Evolutionary conservation across 2,113 vertebrate genomes (phyloP).

Genomic region (Tursiops truncatus): DNA sequence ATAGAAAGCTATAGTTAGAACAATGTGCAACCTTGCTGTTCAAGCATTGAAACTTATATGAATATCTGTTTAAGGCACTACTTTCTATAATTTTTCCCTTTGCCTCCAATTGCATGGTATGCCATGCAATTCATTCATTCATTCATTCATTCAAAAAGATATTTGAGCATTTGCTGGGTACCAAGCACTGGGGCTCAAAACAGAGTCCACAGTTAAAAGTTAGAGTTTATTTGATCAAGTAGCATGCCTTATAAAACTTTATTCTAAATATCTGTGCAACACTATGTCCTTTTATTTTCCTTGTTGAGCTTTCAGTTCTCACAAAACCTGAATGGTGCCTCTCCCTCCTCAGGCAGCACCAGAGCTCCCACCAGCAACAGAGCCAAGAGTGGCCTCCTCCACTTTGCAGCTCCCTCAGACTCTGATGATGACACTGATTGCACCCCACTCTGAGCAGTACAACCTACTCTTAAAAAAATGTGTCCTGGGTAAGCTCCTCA

Average conservation of each 20-base stretch:
- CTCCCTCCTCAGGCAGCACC: neutral
- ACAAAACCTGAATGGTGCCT: neutral
- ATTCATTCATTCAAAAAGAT: neutral
- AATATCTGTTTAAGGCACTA: neutral
- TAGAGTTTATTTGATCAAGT: slow-evolving; percentile 2
- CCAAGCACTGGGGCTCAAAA: neutral
- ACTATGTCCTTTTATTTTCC: slow-evolving; percentile 1
- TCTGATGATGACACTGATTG: neutral
- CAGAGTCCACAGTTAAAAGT: neutral
- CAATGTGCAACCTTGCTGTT: neutral
- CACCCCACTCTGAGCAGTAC: neutral
- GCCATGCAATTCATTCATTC: neutral
- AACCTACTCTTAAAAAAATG: neutral
- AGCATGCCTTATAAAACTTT: neutral
- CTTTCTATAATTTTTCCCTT: slow-evolving; percentile 9
- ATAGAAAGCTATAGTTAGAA: neutral
- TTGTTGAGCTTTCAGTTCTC: slow-evolving; percentile 14
- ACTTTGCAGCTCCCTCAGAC: neutral
- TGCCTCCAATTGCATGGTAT: neutral
- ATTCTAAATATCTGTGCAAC: slow-evolving; percentile 33
- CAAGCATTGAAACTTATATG: neutral
- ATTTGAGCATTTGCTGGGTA: neutral
- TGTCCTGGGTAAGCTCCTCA: neutral
- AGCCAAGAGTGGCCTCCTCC: neutral
- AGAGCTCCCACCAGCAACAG: neutral